Conservation (phyloP, 2,888 invertebrate genomes). For the Adineta ricciae region DNA sequence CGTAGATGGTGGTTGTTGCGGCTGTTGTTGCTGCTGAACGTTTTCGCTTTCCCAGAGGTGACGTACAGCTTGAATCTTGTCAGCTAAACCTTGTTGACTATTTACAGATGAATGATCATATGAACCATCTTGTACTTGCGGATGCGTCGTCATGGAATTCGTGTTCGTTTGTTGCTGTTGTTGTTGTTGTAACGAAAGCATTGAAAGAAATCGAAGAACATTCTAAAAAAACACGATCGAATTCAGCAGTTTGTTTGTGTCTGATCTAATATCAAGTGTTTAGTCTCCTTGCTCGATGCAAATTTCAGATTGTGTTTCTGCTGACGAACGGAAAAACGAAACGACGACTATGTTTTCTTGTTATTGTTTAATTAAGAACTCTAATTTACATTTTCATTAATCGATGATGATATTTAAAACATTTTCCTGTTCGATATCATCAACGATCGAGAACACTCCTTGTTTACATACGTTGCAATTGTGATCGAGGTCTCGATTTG, state of each 20-base stretch:
- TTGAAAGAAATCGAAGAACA: not conserved
- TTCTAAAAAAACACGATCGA: not conserved
- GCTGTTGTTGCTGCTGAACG: not conserved
- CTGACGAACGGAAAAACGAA: too few relatives aligned
- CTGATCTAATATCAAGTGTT: not conserved
- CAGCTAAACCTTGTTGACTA: constrained; percentile 10
- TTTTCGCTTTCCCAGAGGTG: not conserved
- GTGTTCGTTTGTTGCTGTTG: not conserved
- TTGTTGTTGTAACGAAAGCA: not conserved
- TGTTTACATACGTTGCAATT: too few relatives aligned
- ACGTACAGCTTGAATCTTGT: constrained; percentile 16
- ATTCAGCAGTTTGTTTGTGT: not conserved
- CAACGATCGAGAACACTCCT: too few relatives aligned
- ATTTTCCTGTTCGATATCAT: too few relatives aligned
- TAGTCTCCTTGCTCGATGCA: too few relatives aligned
- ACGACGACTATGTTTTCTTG: too few relatives aligned
- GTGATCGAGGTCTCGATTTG: too few relatives aligned
- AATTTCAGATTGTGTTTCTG: too few relatives aligned
- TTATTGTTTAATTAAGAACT: too few relatives aligned
- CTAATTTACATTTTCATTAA: too few relatives aligned
- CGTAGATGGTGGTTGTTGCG: not conserved
- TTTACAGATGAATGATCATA: not conserved
- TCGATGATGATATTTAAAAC: too few relatives aligned
- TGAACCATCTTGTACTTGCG: not conserved
- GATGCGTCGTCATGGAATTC: not conserved